A percentile compares a stretch with the other conserved stretches of the same genome.
Conservation (phyloP, 2,113 vertebrate genomes). For the Corythaeola cristata region DNA sequence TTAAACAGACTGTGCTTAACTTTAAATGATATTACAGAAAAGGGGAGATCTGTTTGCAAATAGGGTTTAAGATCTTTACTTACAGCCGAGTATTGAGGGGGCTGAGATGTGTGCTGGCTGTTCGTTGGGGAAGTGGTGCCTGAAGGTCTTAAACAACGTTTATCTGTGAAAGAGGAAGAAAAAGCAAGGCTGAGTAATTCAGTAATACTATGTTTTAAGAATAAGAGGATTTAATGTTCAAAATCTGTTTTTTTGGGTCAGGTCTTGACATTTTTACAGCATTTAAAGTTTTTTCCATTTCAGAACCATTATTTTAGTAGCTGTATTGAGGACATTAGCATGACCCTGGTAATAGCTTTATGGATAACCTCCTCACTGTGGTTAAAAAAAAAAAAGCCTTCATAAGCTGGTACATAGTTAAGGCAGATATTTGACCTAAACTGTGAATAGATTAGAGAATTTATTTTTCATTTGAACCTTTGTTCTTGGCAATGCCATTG, state of each 20-base stretch:
- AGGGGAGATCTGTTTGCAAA: background rate
- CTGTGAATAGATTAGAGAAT: background rate
- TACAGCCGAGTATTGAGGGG: background rate
- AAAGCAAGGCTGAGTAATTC: background rate
- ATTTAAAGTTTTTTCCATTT: background rate
- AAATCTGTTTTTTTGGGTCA: background rate
- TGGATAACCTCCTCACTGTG: background rate
- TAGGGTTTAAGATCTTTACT: background rate
- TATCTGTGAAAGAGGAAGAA: conserved; percentile 61
- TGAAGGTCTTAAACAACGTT: conserved; percentile 38
- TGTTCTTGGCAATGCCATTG: accelerated
- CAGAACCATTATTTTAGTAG: background rate
- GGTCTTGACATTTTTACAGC: background rate
- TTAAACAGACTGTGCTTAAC: background rate
- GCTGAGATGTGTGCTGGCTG: background rate
- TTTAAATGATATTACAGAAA: background rate
- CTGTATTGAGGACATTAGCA: background rate
- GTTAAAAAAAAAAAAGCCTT: background rate
- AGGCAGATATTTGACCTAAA: background rate
- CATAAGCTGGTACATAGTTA: background rate
- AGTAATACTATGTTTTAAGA: background rate
- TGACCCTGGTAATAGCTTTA: background rate
- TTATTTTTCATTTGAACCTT: background rate
- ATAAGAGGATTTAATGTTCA: background rate
- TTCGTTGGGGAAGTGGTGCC: background rate